Base-by-base conservation (phyloP, 2,113 vertebrate genomes). In the Speoplatyrhinus poulsoni region DNA sequence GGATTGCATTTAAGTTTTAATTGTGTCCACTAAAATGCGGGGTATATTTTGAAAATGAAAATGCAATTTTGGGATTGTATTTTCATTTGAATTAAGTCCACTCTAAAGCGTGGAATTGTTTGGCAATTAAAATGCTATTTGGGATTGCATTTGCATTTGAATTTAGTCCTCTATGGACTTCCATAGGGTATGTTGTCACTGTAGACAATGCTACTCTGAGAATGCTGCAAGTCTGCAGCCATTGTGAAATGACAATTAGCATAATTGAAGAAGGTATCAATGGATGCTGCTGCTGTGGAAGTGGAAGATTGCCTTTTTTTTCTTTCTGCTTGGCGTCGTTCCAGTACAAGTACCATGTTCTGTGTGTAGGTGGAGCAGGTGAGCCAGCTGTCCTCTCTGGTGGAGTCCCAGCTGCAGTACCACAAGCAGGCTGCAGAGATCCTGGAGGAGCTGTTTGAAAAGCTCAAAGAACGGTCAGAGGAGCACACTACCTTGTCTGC, bases 371-470 rank as follows among this genome's bases (percentile, higher is more conserved):
- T 98, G 2, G 98, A 99, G 90, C 98, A 98, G 87, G 96, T 99
- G 85, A 96, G 94, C 88, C 98, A 98, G 90, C 93, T 99, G 58
- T 93, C 93, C 0, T 94, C 95, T 8, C 84, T 99, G 85, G 97
- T 98, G 85, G 96, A 98, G 0, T 96, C 97, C 2, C 93, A 98
- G 88, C 89, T 99, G 80, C 95, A 98, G 77, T 99, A 98, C 83
- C 98, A 99, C 92, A 85, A 79, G 68, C 93, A 96, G 88, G 94
- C 95, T 0, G 80, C 94, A 52, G 91, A 97, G 85, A 91, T 98
- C 84, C 90, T 99, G 77, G 94, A 98, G 0, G 95, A 95, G 64
- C 91, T 99, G 7, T 92, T 94, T 0, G 93, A 91, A 0, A 96
- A 93, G 49, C 92, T 99, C 49, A 93, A 83, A 49, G 87, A 92